Conservation (phyloP, 2,113 vertebrate genomes). For the Sylvicapra grimmia region DNA sequence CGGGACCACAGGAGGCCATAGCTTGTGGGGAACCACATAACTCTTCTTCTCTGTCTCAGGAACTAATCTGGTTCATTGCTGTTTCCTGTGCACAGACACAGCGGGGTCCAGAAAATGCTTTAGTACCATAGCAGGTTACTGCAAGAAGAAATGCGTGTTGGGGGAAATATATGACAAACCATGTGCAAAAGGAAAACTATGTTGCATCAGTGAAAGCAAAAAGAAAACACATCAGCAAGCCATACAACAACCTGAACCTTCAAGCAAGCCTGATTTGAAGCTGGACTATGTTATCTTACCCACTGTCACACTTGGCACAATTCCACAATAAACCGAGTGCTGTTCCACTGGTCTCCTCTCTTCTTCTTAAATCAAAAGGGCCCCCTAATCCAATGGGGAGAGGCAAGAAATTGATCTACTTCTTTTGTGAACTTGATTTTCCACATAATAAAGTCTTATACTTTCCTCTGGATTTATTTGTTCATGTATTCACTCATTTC, state of each 20-base stretch:
- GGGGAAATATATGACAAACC: constrained; percentile 39
- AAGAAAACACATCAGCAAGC: neutral
- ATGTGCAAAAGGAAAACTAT: constrained; percentile 25
- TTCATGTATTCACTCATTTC: neutral
- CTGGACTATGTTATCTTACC: neutral
- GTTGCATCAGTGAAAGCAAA: constrained; percentile 27
- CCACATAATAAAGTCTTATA: constrained; percentile 17
- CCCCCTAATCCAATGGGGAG: neutral
- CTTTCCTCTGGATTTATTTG: neutral
- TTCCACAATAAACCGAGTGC: neutral
- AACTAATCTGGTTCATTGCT: constrained; percentile 28
- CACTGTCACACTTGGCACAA: neutral
- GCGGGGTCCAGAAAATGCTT: constrained; percentile 34
- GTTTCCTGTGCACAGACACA: constrained; percentile 12
- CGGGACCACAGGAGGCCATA: neutral
- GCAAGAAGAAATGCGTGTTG: constrained; percentile 47
- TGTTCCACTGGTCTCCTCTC: neutral
- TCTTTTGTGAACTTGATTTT: neutral
- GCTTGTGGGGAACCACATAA: neutral
- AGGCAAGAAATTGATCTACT: neutral
- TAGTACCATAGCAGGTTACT: constrained; percentile 12
- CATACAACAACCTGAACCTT: accelerated
- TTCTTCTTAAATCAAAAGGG: neutral
- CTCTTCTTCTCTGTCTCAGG: neutral
- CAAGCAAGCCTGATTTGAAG: accelerated